phyloP scores from a whole-genome alignment of 2,888 invertebrate genomes.

The Sarcophaga carnaria region DNA sequence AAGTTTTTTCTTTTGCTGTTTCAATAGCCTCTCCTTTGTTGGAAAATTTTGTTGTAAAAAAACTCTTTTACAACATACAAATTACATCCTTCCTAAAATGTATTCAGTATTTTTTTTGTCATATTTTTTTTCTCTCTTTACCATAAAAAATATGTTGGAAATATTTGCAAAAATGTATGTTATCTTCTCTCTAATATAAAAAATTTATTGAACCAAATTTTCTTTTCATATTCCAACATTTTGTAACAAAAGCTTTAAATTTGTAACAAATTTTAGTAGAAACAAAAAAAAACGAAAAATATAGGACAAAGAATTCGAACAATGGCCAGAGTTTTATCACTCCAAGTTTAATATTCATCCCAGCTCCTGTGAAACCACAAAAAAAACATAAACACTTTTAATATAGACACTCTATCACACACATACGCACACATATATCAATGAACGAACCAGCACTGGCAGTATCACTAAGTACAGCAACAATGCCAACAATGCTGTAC shows the following conservation, averaged over 20 bases:
- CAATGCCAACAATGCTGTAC: not conserved
- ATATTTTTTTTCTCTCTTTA: not conserved
- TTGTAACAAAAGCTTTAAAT: constrained; percentile 65
- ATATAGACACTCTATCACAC: constrained; percentile 37
- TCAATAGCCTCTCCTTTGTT: not conserved
- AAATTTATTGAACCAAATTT: constrained; percentile 61
- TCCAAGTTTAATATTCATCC: constrained; percentile 8
- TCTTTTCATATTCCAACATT: not conserved
- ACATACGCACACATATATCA: not conserved
- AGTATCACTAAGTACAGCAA: not conserved
- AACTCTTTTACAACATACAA: constrained; percentile 33
- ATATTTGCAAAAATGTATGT: constrained; percentile 30
- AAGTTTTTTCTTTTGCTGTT: not conserved
- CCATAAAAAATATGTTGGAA: not conserved
- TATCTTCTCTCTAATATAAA: constrained; percentile 46
- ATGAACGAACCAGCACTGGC: not conserved
- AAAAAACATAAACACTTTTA: constrained; percentile 41
- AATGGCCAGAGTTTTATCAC: constrained; percentile 37
- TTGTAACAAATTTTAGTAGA: constrained; percentile 62
- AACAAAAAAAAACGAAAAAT: constrained; percentile 1
- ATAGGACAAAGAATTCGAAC: constrained; percentile 21
- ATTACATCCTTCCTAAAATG: constrained; percentile 57
- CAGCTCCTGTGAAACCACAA: constrained; percentile 52
- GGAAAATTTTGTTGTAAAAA: constrained; percentile 10
- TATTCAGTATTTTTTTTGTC: not conserved